Conservation (phyloP, 2,888 invertebrate genomes). For the Cataglyphis albicans region DNA sequence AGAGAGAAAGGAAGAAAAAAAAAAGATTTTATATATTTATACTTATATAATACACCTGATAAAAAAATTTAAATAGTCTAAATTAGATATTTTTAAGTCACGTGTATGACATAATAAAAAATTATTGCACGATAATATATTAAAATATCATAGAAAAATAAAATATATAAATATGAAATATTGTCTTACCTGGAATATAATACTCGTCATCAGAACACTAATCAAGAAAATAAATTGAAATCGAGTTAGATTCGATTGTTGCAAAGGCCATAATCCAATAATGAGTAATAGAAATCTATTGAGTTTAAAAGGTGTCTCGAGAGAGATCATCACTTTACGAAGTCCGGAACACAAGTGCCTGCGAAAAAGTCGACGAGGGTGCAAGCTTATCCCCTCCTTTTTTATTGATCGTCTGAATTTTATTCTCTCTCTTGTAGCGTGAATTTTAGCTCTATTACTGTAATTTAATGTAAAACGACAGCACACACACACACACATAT, state of each 20-base stretch:
- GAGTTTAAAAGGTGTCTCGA: neutral
- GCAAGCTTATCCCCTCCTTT: neutral
- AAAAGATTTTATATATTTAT: no score
- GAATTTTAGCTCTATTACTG: neutral
- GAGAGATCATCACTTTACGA: neutral
- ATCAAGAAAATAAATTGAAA: neutral
- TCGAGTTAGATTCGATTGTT: neutral
- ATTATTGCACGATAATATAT: no score
- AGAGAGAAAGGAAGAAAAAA: no score
- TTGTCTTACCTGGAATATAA: neutral
- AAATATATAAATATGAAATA: no score
- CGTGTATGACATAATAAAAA: no score
- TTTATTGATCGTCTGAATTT: neutral
- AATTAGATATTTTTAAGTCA: no score
- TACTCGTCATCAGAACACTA: neutral
- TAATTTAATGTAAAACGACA: neutral
- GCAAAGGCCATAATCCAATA: slow-evolving; percentile 9
- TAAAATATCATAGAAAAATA: no score
- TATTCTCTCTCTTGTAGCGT: neutral
- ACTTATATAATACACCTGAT: no score
- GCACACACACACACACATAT: no score
- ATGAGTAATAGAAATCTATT: neutral
- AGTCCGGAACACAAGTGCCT: neutral
- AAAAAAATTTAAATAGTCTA: no score
- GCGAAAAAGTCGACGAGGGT: neutral